A percentile compares a stretch with the other conserved stretches of the same genome.
phyloP scores from a whole-genome alignment of 2,888 invertebrate genomes.

The Melieria crassipennis region DNA sequence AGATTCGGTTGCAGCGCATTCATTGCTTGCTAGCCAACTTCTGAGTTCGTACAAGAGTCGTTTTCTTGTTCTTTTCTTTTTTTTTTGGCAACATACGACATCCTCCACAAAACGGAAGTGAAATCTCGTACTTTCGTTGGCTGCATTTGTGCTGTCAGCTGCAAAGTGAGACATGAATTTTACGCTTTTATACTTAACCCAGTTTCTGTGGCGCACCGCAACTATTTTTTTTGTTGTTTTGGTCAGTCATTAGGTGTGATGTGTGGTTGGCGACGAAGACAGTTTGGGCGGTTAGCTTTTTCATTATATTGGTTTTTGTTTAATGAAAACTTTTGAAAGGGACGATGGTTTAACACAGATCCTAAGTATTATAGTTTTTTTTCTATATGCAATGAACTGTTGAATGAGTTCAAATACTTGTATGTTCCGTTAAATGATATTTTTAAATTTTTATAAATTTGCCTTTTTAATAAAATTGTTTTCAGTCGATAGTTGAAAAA shows the following conservation, averaged over 20 bases:
- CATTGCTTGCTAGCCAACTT: slow-evolving; percentile 15
- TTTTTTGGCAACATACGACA: neutral
- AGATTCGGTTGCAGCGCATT: slow-evolving; percentile 10
- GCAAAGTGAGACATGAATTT: slow-evolving; percentile 11
- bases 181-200: slow-evolving; percentile 19
- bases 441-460: too few species aligned
- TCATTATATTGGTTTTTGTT: slow-evolving; percentile 2
- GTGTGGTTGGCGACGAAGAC: neutral
- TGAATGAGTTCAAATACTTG: too few species aligned
- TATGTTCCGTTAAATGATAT: too few species aligned
- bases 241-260: neutral
- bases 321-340: too few species aligned
- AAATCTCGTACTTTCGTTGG: slow-evolving; percentile 6
- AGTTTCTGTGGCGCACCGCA: neutral
- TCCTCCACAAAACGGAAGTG: neutral
- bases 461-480: too few species aligned
- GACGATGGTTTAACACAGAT: too few species aligned
- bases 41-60: neutral
- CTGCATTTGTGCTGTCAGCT: neutral
- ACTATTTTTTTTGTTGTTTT: too few species aligned
- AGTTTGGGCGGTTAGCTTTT: slow-evolving; percentile 11
- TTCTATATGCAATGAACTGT: too few species aligned
- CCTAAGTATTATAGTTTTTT: too few species aligned
- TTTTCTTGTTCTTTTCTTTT: slow-evolving; percentile 1
- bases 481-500: too few species aligned